Evolutionary conservation across 1,140 invertebrate genomes (phyloP), one percentile per base, ranked within the genome.

Genomic region (Hypsibius dujardini): DNA sequence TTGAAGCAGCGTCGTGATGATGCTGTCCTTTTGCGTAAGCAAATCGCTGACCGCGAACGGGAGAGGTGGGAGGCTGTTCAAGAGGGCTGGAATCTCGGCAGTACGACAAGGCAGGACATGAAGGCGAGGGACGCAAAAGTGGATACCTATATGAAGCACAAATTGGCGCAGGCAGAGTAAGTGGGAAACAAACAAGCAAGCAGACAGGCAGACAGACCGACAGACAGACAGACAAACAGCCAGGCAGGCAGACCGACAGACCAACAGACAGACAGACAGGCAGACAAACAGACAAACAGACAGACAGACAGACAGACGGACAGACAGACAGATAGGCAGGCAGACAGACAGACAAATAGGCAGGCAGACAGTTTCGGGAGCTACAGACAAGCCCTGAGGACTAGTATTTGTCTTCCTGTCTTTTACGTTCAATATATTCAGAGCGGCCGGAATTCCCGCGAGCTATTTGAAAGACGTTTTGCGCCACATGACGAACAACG

Each of bases 111-210:
- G 12, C 62, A 67, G 42, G 62, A 67, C 3, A 67, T 67, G 62
- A 67, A 67, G 45, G 62, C 12, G 45, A 12, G 45, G 3, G 62
- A 67, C 7, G 42, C 7, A 42, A 67, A 67, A 45, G 62, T 67
- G 12, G 12, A 12, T 7, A 7, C 62, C 62, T 67, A 67, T 42
- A 67, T 67, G 62, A 67, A 67, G 12, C 12, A 67, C 3, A 67
- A 67, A 67, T 0, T 67, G 62, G 42, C 3, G 3, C 12, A 67
- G 42, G 62, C 62, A 67, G 62, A 67, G 62, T 67, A 42, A 67
- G 62, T 67, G 12, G 28, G 28, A 28, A 28, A 28, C 28, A 28
- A 28, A 28, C 0, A 28, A 28, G 28, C 28, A 7, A 56, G 7
- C n/a, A n/a, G 7, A 56, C 50, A 56, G 7, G 50, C 7, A 12